Conservation (phyloP, 2,797 vertebrate species). For the Semaprochilodus insignis region DNA sequence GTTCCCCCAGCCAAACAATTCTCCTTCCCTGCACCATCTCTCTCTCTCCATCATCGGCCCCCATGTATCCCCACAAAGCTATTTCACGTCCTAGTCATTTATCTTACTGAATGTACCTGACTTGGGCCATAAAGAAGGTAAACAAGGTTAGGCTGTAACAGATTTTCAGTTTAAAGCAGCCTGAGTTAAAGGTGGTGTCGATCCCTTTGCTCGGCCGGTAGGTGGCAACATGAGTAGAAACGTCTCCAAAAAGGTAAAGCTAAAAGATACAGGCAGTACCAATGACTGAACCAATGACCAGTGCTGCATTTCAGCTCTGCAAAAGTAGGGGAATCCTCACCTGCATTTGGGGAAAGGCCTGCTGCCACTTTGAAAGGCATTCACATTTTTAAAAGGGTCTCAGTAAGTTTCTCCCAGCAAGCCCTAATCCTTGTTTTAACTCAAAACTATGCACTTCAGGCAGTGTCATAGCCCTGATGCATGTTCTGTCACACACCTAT, state of each 20-base stretch:
- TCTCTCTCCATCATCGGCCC: slow-evolving; percentile 43
- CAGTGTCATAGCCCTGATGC: too few species aligned
- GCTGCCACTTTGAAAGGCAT: too few species aligned
- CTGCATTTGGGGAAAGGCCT: too few species aligned
- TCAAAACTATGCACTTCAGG: too few species aligned
- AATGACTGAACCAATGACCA: too few species aligned
- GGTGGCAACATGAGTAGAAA: not conserved
- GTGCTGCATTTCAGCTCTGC: too few species aligned
- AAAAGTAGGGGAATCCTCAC: too few species aligned
- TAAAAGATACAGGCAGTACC: not conserved
- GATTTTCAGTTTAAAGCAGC: not conserved
- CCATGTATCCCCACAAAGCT: slow-evolving; percentile 10
- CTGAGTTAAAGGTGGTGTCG: not conserved
- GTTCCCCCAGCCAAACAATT: slow-evolving; percentile 35
- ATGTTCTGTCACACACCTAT: too few species aligned
- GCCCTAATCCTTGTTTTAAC: too few species aligned
- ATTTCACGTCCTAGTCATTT: slow-evolving; percentile 15
- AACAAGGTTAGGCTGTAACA: not conserved
- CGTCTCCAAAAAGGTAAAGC: not conserved
- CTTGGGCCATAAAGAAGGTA: not conserved
- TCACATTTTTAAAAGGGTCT: too few species aligned
- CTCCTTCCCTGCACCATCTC: slow-evolving; percentile 43
- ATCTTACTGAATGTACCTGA: slow-evolving; percentile 29
- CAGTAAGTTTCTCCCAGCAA: too few species aligned
- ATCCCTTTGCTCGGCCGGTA: not conserved